Evolutionary conservation across 2,888 invertebrate species (phyloP).

Genomic region (Margaritifera margaritifera): DNA sequence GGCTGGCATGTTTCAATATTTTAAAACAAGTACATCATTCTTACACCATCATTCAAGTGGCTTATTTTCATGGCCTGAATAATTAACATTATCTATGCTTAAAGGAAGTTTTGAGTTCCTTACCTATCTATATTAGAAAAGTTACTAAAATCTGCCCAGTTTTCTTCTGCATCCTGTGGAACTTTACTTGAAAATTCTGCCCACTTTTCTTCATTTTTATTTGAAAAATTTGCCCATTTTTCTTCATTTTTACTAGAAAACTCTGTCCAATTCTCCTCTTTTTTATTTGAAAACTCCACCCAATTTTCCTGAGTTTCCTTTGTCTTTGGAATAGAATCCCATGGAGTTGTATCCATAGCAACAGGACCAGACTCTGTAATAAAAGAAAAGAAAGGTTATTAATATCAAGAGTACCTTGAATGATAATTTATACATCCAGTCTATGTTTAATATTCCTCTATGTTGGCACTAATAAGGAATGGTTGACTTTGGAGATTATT

Average conservation of each 20-base stretch:
- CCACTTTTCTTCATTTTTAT: constrained; percentile 42
- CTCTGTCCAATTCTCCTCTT: constrained; percentile 48
- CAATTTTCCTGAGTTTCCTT: constrained; percentile 45
- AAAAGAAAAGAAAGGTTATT: neutral
- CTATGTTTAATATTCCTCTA: no score
- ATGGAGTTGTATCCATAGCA: constrained; percentile 72
- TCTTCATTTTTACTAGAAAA: constrained; percentile 30
- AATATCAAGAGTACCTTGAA: no score
- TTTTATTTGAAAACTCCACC: constrained; percentile 62
- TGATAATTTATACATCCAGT: no score
- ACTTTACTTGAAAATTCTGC: constrained; percentile 38
- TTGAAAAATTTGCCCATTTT: constrained; percentile 67
- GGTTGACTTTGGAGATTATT: no score
- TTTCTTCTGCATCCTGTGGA: constrained; percentile 16
- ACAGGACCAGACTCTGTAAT: constrained; percentile 61
- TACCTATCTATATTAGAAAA: constrained; percentile 43
- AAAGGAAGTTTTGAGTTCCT: neutral
- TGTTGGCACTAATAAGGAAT: no score
- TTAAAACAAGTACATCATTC: no score
- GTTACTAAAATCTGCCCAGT: constrained; percentile 52
- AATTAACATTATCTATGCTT: no score
- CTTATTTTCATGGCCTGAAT: no score
- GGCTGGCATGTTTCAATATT: no score
- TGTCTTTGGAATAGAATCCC: constrained; percentile 57
- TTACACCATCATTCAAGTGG: no score